Conservation (phyloP, 1,140 invertebrate species). For the Ganaspis sp. region DNA sequence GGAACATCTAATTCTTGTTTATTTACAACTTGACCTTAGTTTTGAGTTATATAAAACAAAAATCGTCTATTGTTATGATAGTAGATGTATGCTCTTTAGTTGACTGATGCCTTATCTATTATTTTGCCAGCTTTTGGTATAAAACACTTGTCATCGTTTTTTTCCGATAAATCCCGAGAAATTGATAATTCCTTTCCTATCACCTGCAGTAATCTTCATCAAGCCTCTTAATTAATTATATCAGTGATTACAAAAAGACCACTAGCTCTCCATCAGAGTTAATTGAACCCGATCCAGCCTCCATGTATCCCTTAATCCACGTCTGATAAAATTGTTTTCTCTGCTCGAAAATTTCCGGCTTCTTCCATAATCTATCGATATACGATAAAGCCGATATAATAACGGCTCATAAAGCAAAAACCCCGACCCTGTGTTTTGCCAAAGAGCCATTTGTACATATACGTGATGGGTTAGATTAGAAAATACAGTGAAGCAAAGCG, state of each 20-base stretch:
- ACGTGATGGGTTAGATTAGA: too few relatives aligned
- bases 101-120: too few relatives aligned
- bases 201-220: not conserved
- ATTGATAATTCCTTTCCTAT: too few relatives aligned
- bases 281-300: not conserved
- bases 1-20: too few relatives aligned
- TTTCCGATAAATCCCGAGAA: too few relatives aligned
- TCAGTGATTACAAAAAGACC: not conserved
- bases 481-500: not conserved
- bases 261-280: not conserved
- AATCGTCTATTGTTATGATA: too few relatives aligned
- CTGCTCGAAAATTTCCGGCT: not conserved
- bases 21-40: too few relatives aligned
- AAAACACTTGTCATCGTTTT: too few relatives aligned
- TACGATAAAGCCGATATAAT: not conserved
- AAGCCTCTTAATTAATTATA: conserved; percentile 1
- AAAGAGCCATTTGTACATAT: not conserved
- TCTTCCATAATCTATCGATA: not conserved
- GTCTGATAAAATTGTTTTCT: conserved; percentile 16
- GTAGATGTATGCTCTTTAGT: too few relatives aligned
- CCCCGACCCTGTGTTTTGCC: not conserved
- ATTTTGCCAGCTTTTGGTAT: too few relatives aligned
- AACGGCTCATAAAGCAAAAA: not conserved
- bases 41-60: too few relatives aligned
- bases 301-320: not conserved